Evolutionary conservation across 2,888 invertebrate species (phyloP), one percentile per base, ranked within the genome.

Genomic region (Cepaea hortensis): DNA sequence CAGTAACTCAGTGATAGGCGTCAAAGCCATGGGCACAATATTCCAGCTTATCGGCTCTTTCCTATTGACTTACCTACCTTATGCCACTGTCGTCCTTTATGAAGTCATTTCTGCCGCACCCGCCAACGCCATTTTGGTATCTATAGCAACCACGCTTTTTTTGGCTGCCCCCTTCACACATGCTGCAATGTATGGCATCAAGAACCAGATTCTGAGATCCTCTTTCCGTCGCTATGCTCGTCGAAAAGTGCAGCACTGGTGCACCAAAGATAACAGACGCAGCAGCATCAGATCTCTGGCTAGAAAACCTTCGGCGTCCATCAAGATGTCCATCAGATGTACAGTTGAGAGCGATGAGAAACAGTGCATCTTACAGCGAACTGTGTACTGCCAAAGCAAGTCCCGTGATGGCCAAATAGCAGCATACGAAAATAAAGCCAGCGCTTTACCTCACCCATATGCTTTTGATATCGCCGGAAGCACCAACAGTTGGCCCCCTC

Each of bases 21-120:
- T 92, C 6, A 92, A 92, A 82, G 93, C 93, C 77, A 92, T 93
- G 91, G 90, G 91, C 35, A 93, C 93, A 35, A 93, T 93, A 72
- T 89, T 93, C 70, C 92, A 93, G 85, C 89, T 92, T 62, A 90
- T 92, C 20, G 92, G 92, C 18, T 90, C 92, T 20, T 92, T 92
- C 88, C 90, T 91, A 4, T 75, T 92, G 23, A 92, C 91, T 18
- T 93, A 93, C 88, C 89, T 93, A 75, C 93, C 93, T 18, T 91
- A 91, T 84, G 90, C 91, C 68, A 88, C 91, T 82, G 90, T 92
- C 68, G 88, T 92, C 73, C 80, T 91, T 1, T 85, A 90, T 80
- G 85, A 88, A 81, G 88, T 86, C 13, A 88, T 89, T 65, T 88
- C 88, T 23, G 88, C 88, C 35, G 87, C 84, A 9, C 85, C 89